These are phyloP conservation scores for Drosophila carrolli DNA, from an alignment of 1,140 invertebrate genomes.

Conservation along the genomic window DNA sequence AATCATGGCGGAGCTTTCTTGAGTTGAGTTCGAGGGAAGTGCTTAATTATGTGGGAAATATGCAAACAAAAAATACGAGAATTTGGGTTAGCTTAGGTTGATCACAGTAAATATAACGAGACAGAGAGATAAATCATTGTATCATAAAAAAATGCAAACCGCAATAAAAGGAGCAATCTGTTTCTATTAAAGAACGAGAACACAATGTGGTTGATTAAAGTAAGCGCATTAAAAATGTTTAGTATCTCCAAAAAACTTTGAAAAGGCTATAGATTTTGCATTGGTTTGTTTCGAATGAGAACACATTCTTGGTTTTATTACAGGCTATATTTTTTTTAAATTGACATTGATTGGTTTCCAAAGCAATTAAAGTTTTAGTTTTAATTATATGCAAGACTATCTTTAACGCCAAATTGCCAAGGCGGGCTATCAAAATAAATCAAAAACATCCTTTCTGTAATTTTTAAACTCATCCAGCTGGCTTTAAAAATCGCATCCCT, in stretches of 20 bases:
- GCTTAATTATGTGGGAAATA: slow-evolving; percentile 35
- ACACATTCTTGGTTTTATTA: slow-evolving; percentile 9
- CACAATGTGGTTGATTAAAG: slow-evolving; percentile 1
- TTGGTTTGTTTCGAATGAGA: slow-evolving; percentile 1
- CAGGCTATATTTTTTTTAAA: neutral
- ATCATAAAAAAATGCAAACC: neutral
- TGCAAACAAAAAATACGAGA: slow-evolving; percentile 1
- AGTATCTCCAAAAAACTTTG: neutral
- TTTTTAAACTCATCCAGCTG: slow-evolving; percentile 13
- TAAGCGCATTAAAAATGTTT: neutral
- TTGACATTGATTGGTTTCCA: no score
- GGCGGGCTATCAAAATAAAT: neutral
- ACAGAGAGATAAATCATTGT: slow-evolving; percentile 1
- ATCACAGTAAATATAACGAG: slow-evolving; percentile 2
- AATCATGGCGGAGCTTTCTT: slow-evolving; percentile 34
- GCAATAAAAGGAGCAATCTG: slow-evolving; percentile 5
- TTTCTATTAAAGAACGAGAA: neutral
- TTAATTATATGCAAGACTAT: no score
- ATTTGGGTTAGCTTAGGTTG: slow-evolving; percentile 15
- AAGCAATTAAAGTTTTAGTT: no score
- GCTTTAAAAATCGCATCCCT: neutral
- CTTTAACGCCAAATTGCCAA: no score
- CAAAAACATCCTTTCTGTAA: neutral
- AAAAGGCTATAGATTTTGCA: neutral
- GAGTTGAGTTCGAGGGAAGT: slow-evolving; percentile 23